Conservation (phyloP, 1,140 invertebrate genomes). For the Drosophila ambigua region DNA sequence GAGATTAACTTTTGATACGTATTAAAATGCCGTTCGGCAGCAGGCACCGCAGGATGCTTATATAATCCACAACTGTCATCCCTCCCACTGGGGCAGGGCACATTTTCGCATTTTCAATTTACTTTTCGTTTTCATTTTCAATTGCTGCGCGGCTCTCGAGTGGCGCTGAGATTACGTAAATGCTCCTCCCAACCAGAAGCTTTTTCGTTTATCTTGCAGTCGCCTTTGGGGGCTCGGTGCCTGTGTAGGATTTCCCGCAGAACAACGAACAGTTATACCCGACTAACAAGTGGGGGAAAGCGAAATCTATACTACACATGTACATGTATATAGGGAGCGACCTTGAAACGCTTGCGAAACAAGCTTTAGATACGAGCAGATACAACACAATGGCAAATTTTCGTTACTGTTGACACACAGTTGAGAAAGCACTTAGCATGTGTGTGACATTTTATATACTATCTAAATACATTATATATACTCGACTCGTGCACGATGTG, state of each 20-base stretch:
- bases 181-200: conserved; percentile 38
- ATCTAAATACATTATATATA: too few species aligned
- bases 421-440: conserved; percentile 44
- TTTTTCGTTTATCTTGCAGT: conserved; percentile 7
- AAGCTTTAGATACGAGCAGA: conserved; percentile 41
- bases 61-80: conserved; percentile 42
- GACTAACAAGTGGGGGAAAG: conserved; percentile 39
- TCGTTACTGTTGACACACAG: conserved; percentile 53
- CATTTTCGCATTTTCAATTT: conserved; percentile 47
- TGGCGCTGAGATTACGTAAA: conserved; percentile 73
- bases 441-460: conserved; percentile 4
- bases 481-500: not conserved
- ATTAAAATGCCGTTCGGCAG: conserved; percentile 19
- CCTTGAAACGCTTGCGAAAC: conserved; percentile 59
- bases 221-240: conserved; percentile 38
- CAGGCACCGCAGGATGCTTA: conserved; percentile 20
- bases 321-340: conserved; percentile 16
- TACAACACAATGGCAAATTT: conserved; percentile 37
- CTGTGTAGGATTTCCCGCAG: conserved; percentile 48
- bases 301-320: conserved; percentile 42
- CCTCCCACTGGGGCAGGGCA: conserved; percentile 14
- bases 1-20: conserved; percentile 37
- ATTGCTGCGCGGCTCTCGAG: conserved; percentile 52
- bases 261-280: conserved; percentile 41
- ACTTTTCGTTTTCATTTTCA: conserved; percentile 67